Conservation (phyloP, 2,113 vertebrate genomes). For the Oncorhynchus mykiss region DNA sequence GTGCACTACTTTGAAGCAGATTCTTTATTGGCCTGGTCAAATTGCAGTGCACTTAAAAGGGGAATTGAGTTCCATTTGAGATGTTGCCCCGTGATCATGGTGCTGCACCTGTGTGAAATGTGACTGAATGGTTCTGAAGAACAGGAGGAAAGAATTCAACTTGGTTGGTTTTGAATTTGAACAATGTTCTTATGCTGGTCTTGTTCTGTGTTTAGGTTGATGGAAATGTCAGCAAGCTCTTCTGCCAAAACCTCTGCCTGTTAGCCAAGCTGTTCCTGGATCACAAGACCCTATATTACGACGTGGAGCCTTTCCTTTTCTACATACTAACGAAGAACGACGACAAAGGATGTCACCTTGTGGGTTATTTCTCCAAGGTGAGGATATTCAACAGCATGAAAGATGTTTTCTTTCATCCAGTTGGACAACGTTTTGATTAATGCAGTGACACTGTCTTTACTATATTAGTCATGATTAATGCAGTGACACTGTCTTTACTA, state of each 20-base stretch:
- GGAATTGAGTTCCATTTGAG: too few species aligned
- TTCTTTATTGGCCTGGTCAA: too few species aligned
- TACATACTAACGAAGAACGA: conserved; percentile 99
- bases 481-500: too few species aligned
- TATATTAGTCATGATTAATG: too few species aligned
- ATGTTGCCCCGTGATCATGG: too few species aligned
- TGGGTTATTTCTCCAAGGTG: conserved; percentile 99
- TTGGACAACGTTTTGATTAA: too few species aligned
- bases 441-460: too few species aligned
- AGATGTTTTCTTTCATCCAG: too few species aligned
- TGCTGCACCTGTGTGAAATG: conserved; percentile 54
- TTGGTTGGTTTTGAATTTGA: conserved; percentile 39
- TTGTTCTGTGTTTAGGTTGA: conserved; percentile 87
- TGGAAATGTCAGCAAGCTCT: conserved; percentile 99
- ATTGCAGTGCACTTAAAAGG: too few species aligned
- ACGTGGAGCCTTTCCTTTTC: conserved; percentile 99
- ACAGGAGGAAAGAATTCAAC: conserved; percentile 33
- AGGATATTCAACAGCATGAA: conserved; percentile 54
- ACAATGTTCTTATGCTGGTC: conserved; percentile 57
- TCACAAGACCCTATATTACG: conserved; percentile 99
- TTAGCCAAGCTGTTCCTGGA: conserved; percentile 99
- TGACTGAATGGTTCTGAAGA: conserved; percentile 48
- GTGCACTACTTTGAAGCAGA: too few species aligned
- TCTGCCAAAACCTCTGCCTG: conserved; percentile 99
- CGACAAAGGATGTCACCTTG: conserved; percentile 97